Base-by-base conservation (phyloP, 2,113 vertebrate species). In the Perca flavescens region DNA sequence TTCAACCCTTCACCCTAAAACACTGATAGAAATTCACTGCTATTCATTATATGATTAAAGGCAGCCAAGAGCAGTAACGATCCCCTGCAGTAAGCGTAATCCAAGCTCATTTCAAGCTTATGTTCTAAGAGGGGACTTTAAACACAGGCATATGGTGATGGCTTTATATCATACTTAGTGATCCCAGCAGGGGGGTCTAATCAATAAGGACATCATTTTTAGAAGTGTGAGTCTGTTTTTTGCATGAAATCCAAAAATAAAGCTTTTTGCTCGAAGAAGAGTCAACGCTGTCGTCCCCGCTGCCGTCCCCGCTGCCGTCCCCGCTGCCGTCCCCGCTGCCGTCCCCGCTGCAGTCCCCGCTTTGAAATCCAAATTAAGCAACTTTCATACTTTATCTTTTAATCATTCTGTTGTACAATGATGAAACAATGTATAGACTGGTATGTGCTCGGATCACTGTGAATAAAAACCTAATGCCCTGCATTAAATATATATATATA, bases 21-120 rank as follows among this genome's bases (percentile, higher is more conserved):
- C 43, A 82, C 53, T 71, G 36, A 75, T 72, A 77, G 67, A 34
- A 85, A 87, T 73, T 83, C 82, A 83, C 62, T 71, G 65, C 74
- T 89, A 49, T 84, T 87, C 85, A 84, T 69, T 77, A 73, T 62
- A 77, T 86, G 79, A 88, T 82, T 86, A 84, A 90, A 90, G 74
- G 84, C 85, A 83, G 84, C 58, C 36, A 47, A 74, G 71, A 88
- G 68, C 77, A 64, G 79, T 64, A 87, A 82, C 60, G 66, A 79
- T 84, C 89, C 83, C 85, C 91, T 53, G 63, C 80, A 69, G 80
- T 80, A 77, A 90, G 74, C 79, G 71, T 89, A 92, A 92, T 93
- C 90, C 91, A 86, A 81, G 89, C 91, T 90, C 86, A 93, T 94
- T 94, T 90, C 82, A 89, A 89, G 91, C 78, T 91, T 91, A 90